Base-by-base conservation (phyloP, 2,113 vertebrate species). In the Hippopotamus amphibius region DNA sequence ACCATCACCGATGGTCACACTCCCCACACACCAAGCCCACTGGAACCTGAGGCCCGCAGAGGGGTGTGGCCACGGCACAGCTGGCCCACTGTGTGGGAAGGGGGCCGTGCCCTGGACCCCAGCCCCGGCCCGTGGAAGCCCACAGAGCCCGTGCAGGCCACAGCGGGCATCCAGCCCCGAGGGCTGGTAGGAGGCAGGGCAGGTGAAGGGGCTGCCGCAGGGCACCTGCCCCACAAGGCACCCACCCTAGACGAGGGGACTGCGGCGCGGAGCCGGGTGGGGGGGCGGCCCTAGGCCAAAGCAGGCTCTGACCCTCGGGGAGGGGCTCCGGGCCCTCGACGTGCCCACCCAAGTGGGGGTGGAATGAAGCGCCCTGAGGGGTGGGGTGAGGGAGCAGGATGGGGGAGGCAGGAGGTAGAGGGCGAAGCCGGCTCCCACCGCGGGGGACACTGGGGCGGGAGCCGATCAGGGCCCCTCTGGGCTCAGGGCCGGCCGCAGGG, bases 121-220 rank as follows among this genome's bases (percentile, higher is more conserved):
- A 11, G 37, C 80, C 55, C 41, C 5, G 15, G 71, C 86, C 26
- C 21, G 1, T 21, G 0, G 65, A 41, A 15, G 24, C 86, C 57
- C 41, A 6, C 10, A 6, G 55, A 41, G 30, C 19, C 77, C 53
- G 53, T 10, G 79, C 53, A 33, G 12, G 12, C n/a, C 22, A 26
- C 7, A 4, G 6, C n/a, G 6, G 53, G 7, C 3, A 3, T n/a
- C 8, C 8, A 8, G 8, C 1, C 80, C 26, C 0, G 57, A 19
- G 37, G 41, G 57, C 80, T 30, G 80, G 30, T 2, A 16, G 26
- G 9, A 2, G 30, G 50, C 10, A 6, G 6, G 30, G 3, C 7
- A 3, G 46, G 71, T 13, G 24, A 61, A 61, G 26, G 28, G 28
- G 21, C 37, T 30, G 30, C 41, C 61, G 24, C 59, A 53, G 61